These are phyloP conservation scores for Eupithecia exiguata DNA, from an alignment of 2,888 invertebrate genomes.

Conservation along the genomic window DNA sequence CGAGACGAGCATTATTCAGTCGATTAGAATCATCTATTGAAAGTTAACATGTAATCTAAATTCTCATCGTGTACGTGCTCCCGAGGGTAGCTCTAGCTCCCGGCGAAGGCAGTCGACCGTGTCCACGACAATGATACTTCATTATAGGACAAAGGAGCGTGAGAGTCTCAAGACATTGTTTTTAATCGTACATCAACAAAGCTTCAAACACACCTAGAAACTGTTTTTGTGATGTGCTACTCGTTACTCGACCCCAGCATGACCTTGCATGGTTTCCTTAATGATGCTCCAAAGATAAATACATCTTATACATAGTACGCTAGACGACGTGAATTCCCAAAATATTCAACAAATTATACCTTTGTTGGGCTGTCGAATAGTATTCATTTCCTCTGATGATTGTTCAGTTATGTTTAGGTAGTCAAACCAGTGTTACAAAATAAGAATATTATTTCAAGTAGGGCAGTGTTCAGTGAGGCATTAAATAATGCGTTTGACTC, in stretches of 20 bases:
- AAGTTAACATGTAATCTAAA: conserved; percentile 71
- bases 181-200: conserved; percentile 47
- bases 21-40: conserved; percentile 68
- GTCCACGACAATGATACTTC: conserved; percentile 75
- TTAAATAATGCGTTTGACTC: conserved; percentile 65
- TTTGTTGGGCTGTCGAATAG: conserved; percentile 14
- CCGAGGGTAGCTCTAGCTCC: conserved; percentile 69
- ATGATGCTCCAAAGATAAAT: conserved; percentile 7
- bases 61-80: conserved; percentile 69
- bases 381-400: conserved; percentile 14
- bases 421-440: conserved; percentile 44
- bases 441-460: conserved; percentile 30
- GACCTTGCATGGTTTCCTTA: conserved; percentile 10
- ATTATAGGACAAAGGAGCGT: conserved; percentile 74
- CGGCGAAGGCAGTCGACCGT: conserved; percentile 65
- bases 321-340: not conserved
- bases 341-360: conserved; percentile 27
- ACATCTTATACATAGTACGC: conserved; percentile 10
- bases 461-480: conserved; percentile 58
- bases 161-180: conserved; percentile 67
- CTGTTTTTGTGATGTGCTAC: conserved; percentile 12
- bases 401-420: conserved; percentile 14
- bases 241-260: conserved; percentile 6
- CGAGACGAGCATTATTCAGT: conserved; percentile 56
- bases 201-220: conserved; percentile 29